phyloP scores from a whole-genome alignment of 2,888 invertebrate genomes.

The Clunio marinus region DNA sequence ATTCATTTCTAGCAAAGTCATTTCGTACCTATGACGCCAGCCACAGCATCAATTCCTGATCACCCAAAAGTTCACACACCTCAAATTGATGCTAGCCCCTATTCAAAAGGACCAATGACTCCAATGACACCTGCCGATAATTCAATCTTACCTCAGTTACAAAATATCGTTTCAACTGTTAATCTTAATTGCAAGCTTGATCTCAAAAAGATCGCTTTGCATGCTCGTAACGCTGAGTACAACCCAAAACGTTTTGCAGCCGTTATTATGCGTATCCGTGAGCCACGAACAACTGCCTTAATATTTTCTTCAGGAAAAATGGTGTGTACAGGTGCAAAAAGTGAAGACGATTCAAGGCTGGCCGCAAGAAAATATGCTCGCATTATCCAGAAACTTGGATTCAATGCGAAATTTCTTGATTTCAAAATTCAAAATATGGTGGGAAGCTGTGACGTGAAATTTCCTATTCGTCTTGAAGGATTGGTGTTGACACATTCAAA shows the following conservation, averaged over 20 bases:
- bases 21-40: conserved; percentile 76
- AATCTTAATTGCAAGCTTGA: conserved; percentile 93
- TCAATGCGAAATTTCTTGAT: conserved; percentile 75
- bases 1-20: conserved; percentile 65
- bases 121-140: conserved; percentile 93
- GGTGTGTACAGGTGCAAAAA: conserved; percentile 79
- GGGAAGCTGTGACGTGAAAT: conserved; percentile 72
- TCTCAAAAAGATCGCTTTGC: conserved; percentile 92
- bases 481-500: conserved; percentile 69
- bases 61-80: conserved; percentile 49
- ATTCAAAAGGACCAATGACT: conserved; percentile 59
- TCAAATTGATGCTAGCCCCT: conserved; percentile 55
- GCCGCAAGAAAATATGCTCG: conserved; percentile 79
- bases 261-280: conserved; percentile 93
- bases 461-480: conserved; percentile 71
- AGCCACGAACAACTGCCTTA: conserved; percentile 75
- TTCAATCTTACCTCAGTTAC: conserved; percentile 87
- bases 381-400: conserved; percentile 79
- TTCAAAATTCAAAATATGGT: conserved; percentile 81
- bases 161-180: conserved; percentile 97
- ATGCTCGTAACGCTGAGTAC: conserved; percentile 98
- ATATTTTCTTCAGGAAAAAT: conserved; percentile 80
- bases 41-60: conserved; percentile 47
- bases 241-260: conserved; percentile 99
- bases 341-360: conserved; percentile 72